These are phyloP conservation scores for Erythrolamprus reginae DNA, from an alignment of 2,113 vertebrate genomes.

Conservation along the genomic window DNA sequence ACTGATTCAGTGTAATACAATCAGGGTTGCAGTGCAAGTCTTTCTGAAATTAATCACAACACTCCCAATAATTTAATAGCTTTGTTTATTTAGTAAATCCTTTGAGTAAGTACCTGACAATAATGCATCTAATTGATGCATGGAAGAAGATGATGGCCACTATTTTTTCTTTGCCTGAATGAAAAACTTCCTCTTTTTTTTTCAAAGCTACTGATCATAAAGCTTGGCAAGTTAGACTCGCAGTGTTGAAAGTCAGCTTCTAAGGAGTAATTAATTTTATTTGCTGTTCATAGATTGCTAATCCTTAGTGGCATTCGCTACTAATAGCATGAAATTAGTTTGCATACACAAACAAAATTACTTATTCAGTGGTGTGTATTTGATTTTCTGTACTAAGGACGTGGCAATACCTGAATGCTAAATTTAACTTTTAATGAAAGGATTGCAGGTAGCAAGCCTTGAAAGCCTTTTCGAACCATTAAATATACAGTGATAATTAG, in stretches of 20 bases:
- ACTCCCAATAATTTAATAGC: background rate
- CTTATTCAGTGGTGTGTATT: slow-evolving; percentile 30
- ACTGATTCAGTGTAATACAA: background rate
- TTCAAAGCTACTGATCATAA: slow-evolving; percentile 14
- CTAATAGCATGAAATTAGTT: slow-evolving; percentile 33
- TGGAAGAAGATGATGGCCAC: background rate
- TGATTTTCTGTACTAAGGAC: background rate
- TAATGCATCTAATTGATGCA: background rate
- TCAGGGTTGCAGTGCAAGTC: background rate
- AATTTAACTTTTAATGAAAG: slow-evolving; percentile 18
- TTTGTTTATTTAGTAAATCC: background rate
- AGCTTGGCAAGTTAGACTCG: slow-evolving; percentile 28
- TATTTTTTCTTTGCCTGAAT: slow-evolving; percentile 6
- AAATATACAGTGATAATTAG: background rate
- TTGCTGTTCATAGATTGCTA: slow-evolving; percentile 17
- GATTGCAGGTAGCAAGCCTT: background rate
- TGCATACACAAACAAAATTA: slow-evolving; percentile 23
- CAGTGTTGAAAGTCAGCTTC: slow-evolving; percentile 42
- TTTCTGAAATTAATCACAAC: background rate
- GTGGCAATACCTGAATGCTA: slow-evolving; percentile 6
- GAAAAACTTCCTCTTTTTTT: slow-evolving; percentile 15
- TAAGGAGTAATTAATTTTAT: slow-evolving; percentile 36
- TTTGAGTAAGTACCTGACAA: background rate
- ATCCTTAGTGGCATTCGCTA: slow-evolving; percentile 30
- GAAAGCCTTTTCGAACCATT: slow-evolving; percentile 1